Conservation (phyloP, 2,888 invertebrate genomes). For the Apamea epomidion region DNA sequence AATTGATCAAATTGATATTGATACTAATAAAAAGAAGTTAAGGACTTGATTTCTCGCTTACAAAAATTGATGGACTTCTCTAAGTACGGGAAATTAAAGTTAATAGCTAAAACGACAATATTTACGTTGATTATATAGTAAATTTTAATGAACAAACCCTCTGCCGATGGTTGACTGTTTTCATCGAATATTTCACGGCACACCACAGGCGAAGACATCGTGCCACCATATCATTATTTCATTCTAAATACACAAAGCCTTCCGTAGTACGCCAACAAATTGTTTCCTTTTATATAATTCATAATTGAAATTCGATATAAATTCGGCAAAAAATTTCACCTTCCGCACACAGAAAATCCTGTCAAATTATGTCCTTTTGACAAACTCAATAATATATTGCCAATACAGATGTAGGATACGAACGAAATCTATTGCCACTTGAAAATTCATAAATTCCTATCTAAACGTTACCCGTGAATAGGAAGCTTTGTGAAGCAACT, state of each 20-base stretch:
- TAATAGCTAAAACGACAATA: conserved; percentile 15
- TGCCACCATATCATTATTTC: conserved; percentile 75
- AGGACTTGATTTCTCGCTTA: not conserved
- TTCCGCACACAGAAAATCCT: conserved; percentile 53
- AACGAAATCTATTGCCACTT: conserved; percentile 16
- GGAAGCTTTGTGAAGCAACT: not conserved
- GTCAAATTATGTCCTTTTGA: conserved; percentile 52
- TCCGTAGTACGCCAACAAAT: conserved; percentile 32
- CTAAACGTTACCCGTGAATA: conserved; percentile 19
- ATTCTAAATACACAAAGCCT: conserved; percentile 66
- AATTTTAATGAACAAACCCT: conserved; percentile 91
- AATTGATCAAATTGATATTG: conserved; percentile 8
- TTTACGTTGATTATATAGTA: conserved; percentile 31
- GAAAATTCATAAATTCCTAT: not conserved
- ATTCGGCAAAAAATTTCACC: conserved; percentile 38
- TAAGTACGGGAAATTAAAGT: not conserved
- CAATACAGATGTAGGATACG: conserved; percentile 3
- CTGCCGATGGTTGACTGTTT: conserved; percentile 94
- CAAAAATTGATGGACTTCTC: accelerated
- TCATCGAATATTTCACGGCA: conserved; percentile 97
- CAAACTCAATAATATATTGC: conserved; percentile 54
- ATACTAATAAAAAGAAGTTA: not conserved
- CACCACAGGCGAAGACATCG: conserved; percentile 90
- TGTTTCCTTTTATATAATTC: conserved; percentile 56
- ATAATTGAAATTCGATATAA: conserved; percentile 55